Conservation (phyloP, 2,888 invertebrate species). For the Deroplatys truncata region DNA sequence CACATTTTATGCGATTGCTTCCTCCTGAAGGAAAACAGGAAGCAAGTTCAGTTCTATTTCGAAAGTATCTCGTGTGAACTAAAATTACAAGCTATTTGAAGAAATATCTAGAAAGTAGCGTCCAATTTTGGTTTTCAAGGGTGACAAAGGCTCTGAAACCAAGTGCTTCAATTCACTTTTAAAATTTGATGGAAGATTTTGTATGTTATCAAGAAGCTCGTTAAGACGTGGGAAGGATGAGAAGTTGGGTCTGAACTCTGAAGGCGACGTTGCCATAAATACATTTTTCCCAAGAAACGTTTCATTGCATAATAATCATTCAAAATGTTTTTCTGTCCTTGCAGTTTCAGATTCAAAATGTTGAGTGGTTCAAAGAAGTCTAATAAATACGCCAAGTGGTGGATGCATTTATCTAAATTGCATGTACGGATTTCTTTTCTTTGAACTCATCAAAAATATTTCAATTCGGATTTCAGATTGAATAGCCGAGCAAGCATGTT, state of each 20-base stretch:
- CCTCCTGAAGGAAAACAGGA: neutral
- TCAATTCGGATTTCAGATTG: neutral
- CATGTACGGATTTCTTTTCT: neutral
- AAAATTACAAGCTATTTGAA: neutral
- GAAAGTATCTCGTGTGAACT: neutral
- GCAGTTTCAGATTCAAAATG: neutral
- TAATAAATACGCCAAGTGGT: neutral
- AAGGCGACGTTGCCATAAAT: neutral
- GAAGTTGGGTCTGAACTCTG: neutral
- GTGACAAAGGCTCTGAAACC: no score
- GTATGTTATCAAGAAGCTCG: neutral
- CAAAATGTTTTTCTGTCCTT: neutral
- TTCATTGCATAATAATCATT: neutral
- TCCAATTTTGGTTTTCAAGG: no score
- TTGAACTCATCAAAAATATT: neutral
- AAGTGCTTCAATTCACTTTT: no score
- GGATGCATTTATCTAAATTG: neutral
- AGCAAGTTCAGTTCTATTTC: neutral
- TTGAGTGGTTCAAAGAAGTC: neutral
- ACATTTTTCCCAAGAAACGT: neutral
- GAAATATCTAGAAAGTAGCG: no score
- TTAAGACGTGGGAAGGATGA: no score
- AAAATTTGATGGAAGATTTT: no score
- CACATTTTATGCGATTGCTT: neutral
- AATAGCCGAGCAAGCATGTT: no score